Conservation (phyloP, 2,797 vertebrate species). For the Adelosebastes latens region DNA sequence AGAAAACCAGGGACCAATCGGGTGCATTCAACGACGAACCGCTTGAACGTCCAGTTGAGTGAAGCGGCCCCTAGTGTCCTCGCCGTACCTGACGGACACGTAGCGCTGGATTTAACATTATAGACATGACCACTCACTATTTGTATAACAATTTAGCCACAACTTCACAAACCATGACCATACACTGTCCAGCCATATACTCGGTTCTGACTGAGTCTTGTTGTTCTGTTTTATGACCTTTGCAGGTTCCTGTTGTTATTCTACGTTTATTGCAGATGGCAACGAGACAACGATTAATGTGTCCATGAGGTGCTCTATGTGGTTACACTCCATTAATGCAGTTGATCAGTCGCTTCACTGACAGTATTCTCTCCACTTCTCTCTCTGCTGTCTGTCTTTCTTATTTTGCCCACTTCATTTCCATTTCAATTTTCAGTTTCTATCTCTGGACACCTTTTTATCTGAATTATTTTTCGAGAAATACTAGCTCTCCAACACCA, state of each 20-base stretch:
- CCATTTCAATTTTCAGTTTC: slow-evolving; percentile 93
- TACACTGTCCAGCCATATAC: too few relatives aligned
- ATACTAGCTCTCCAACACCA: slow-evolving; percentile 80
- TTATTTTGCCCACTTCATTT: slow-evolving; percentile 88
- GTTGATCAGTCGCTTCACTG: slow-evolving; percentile 38
- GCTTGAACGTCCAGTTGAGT: too few relatives aligned
- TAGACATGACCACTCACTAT: too few relatives aligned
- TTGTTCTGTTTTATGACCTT: background rate
- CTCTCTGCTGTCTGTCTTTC: slow-evolving; percentile 67
- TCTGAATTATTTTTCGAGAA: slow-evolving; percentile 87
- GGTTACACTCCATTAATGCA: slow-evolving; percentile 44
- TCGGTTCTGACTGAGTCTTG: background rate
- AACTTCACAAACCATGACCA: too few relatives aligned
- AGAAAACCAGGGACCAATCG: too few relatives aligned
- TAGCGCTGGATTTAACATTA: too few relatives aligned
- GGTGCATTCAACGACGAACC: too few relatives aligned
- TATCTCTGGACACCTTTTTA: slow-evolving; percentile 87
- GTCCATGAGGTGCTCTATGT: slow-evolving; percentile 24
- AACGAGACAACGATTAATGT: slow-evolving; percentile 36
- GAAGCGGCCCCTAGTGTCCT: too few relatives aligned
- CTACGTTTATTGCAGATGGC: slow-evolving; percentile 19
- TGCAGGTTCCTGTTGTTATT: slow-evolving; percentile 5
- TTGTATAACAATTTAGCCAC: too few relatives aligned
- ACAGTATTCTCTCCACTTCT: slow-evolving; percentile 56
- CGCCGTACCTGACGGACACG: too few relatives aligned